Evolutionary conservation across 2,888 invertebrate genomes (phyloP), one percentile per base, ranked within the genome.

Genomic region (Lobophora halterata): DNA sequence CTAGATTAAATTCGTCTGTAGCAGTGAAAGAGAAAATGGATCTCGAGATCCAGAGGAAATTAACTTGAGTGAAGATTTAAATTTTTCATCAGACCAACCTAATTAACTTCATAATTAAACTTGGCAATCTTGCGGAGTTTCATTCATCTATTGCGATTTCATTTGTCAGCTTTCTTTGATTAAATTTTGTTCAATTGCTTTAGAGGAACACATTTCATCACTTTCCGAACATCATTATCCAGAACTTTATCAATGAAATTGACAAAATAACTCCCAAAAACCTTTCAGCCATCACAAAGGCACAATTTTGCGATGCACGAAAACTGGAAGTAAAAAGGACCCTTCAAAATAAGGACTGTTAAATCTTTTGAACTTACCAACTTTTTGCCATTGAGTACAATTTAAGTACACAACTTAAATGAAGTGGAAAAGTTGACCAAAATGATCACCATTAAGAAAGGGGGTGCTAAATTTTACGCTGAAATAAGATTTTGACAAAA

Each of bases 321-420:
- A 68, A 74, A 61, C 60, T 63, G 58, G 61, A 66, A 66, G 64
- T 65, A 53, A 61, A 67, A 45, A 64, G 52, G 71, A 66, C 76
- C 79, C 73, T 74, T 77, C 76, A 72, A 79, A 83, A 82, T 79
- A 79, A 80, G 79, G 79, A 81, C 83, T 85, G 85, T 85, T 83
- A 85, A 83, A 83, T 83, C 83, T 85, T 85, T 75, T 73, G 70
- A 78, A 79, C 73, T 76, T 65, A 52, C 71, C 59, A 83, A 86
- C 79, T 83, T 85, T 79, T 65, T 65, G 71, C 76, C 79, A 79
- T 86, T 81, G 79, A 71, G 78, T 78, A 78, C 78, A 75, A 77
- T 80, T 81, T 83, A 80, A 85, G 81, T 72, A 77, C 70, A 73
- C 74, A 85, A 86, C 80, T 85, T 83, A 83, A 86, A 85, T 85